Conservation (phyloP, 2,797 vertebrate genomes). For the Mormyrus hasselquistii region DNA sequence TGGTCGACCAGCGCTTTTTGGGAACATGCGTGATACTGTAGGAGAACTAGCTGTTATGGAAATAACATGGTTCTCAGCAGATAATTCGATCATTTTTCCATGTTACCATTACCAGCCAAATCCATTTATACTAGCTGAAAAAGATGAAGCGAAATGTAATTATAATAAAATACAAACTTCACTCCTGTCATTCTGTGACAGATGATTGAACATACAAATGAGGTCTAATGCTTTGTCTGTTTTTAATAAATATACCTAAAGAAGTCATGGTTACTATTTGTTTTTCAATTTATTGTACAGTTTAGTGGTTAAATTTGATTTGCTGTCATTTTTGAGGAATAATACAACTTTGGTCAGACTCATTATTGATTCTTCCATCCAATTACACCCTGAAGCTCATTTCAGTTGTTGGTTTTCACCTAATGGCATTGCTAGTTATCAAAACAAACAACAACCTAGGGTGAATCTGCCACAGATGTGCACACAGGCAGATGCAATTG, state of each 20-base stretch:
- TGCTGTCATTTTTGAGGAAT: conserved; percentile 14
- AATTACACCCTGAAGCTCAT: conserved; percentile 16
- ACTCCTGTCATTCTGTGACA: not conserved
- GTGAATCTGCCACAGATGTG: not conserved
- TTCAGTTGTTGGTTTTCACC: not conserved
- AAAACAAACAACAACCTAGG: conserved; percentile 7
- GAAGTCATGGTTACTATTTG: not conserved
- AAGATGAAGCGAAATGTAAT: not conserved
- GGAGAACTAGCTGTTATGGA: not conserved
- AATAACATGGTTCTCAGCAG: not conserved
- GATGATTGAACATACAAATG: not conserved
- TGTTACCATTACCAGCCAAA: not conserved
- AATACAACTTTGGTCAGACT: not conserved
- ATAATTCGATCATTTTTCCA: not conserved
- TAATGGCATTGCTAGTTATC: conserved; percentile 17
- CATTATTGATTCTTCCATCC: conserved; percentile 17
- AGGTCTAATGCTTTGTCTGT: not conserved
- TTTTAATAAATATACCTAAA: not conserved
- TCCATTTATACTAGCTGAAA: not conserved
- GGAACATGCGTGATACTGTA: not conserved
- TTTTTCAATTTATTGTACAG: not conserved
- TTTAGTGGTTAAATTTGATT: not conserved
- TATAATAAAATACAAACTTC: not conserved
- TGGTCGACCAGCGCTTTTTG: not conserved
- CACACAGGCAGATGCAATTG: not conserved